Base-by-base conservation (phyloP, 1,140 invertebrate species). In the Hycleus phaleratus region DNA sequence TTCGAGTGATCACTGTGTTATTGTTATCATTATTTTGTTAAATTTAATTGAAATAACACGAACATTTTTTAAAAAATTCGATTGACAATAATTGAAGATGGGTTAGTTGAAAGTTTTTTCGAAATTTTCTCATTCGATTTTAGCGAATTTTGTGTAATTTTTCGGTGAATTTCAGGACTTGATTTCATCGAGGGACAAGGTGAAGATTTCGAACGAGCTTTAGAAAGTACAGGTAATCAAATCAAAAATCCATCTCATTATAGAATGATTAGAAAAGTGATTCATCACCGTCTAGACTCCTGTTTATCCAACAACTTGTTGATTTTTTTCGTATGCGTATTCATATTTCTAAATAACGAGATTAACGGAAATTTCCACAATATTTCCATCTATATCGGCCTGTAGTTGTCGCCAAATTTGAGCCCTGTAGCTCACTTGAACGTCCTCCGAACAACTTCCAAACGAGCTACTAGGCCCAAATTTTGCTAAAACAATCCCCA, bases 131-230 rank as follows among this genome's bases (percentile, higher is more conserved):
- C 53, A 32, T 49, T 60, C 26, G 39, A 49, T 40, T 26, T 52
- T 25, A 49, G 1, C 24, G 40, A 55, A 65, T 66, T 70, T 62
- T 61, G 4, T 39, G 18, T 18, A 18, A 18, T 18, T 18, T 18
- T 18, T 18, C 18, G 18, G 18, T 18, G 18, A 32, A 32, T 63
- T 73, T 40, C 70, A 85, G 83, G 83, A 73, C 77, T 85, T 75
- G 83, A 85, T 73, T 85, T 85, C 72, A 79, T 84, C 70, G 82
- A 82, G 71, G 76, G 75, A 67, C 81, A 83, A 78, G 82, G 83
- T 67, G 83, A 82, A 67, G 82, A 85, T 71, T 86, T 85, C 74
- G 84, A 86, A 75, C 79, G 81, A 69, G 84, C 84, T 49, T 81
- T 86, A 64, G 82, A 82, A 68, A 80, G 81, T 59, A 82, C 83